A percentile compares a stretch with the other conserved stretches of the same genome.
phyloP scores from a whole-genome alignment of 2,888 invertebrate genomes.

The Abrostola triplasia region DNA sequence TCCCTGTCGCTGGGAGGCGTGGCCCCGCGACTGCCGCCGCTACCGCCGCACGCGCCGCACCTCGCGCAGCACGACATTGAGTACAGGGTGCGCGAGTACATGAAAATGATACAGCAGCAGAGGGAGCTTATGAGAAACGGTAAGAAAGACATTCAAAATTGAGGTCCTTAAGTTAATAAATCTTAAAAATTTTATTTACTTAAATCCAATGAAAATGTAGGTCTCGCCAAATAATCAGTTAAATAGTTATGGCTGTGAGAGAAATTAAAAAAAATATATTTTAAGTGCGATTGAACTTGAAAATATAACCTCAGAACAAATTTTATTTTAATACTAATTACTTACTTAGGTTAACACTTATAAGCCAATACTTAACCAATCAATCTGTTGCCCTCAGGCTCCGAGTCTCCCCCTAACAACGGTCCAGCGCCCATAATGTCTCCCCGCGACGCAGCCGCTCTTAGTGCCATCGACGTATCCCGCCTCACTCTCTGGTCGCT shows the following conservation, averaged over 20 bases:
- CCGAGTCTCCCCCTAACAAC: conserved; percentile 82
- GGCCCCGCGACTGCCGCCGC: conserved; percentile 88
- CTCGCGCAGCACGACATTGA: conserved; percentile 92
- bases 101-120: conserved; percentile 90
- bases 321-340: neutral
- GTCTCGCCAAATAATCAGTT: no score
- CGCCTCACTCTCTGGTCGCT: conserved; percentile 94
- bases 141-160: conserved; percentile 52
- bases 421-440: conserved; percentile 85
- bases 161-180: neutral
- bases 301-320: no score
- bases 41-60: conserved; percentile 87
- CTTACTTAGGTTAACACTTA: neutral
- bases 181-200: no score
- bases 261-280: no score
- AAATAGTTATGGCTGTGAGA: no score
- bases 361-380: neutral
- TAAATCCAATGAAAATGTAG: no score
- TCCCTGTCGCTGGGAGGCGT: conserved; percentile 90
- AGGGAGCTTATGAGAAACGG: conserved; percentile 81
- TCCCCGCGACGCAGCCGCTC: conserved; percentile 81
- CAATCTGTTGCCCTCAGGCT: conserved; percentile 63
- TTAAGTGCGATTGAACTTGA: no score
- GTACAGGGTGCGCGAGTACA: conserved; percentile 93
- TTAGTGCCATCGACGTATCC: conserved; percentile 93